These are phyloP conservation scores for Athalia cordata DNA, from an alignment of 2,888 invertebrate species.

Conservation along the genomic window DNA sequence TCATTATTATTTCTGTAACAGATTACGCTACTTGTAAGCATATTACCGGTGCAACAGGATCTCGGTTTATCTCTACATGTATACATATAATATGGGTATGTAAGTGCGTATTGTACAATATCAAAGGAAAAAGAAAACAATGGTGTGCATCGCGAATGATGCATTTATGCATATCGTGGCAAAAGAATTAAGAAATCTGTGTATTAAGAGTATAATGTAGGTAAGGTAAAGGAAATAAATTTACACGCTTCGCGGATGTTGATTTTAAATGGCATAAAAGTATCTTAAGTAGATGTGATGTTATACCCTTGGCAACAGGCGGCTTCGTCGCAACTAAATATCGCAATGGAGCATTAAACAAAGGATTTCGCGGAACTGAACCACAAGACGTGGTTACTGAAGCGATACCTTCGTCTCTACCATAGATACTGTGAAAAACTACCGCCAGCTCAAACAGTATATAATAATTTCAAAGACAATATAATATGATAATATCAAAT, in stretches of 20 bases:
- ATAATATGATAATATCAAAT: too few relatives aligned
- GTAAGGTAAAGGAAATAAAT: neutral
- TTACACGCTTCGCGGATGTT: neutral
- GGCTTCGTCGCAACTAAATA: slow-evolving; percentile 5
- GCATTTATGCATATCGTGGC: neutral
- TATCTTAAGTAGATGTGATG: neutral
- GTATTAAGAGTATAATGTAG: neutral
- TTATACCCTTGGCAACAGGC: slow-evolving; percentile 31
- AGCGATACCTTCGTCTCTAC: slow-evolving; percentile 57
- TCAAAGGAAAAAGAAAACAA: neutral
- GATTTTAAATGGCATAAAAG: neutral
- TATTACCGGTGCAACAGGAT: too few relatives aligned
- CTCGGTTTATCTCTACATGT: too few relatives aligned
- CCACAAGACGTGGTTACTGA: slow-evolving; percentile 68
- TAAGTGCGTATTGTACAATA: neutral
- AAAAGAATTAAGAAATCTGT: neutral
- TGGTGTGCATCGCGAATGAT: neutral
- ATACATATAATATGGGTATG: too few relatives aligned
- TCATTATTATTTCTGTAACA: too few relatives aligned
- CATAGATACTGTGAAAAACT: slow-evolving; percentile 36
- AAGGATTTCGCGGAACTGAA: slow-evolving; percentile 70
- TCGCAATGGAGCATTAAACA: slow-evolving; percentile 65
- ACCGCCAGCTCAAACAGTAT: neutral
- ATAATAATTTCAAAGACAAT: too few relatives aligned
- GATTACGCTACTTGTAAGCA: too few relatives aligned